Base-by-base conservation (phyloP, 1,140 invertebrate genomes). In the Dreissena rostriformis region DNA sequence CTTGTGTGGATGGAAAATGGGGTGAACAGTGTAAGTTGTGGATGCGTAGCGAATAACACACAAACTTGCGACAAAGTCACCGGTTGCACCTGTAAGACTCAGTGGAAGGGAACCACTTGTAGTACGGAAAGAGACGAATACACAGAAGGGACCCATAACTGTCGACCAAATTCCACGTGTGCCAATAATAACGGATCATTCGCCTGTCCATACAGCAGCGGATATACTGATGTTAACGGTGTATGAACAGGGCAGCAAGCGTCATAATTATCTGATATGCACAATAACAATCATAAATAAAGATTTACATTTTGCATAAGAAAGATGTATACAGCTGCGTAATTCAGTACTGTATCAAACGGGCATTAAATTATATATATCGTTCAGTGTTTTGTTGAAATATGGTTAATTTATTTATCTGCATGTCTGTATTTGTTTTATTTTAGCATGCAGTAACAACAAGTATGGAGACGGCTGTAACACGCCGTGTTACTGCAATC, bases 181-280 rank as follows among this genome's bases (percentile, higher is more conserved):
- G 96, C 96, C 8, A 97, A 97, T 92, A 97, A 96, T 14, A 97
- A 97, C 93, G 97, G 96, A 0, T 96, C 95, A 82, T 97, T 96
- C 88, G 96, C 96, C 95, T 97, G 96, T 90, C 53, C 65, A 11
- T 88, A 86, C 65, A 76, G 77, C 10, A 65, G 75, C 1, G 87
- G 87, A 4, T 88, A 67, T 71, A 67, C 71, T 12, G 70, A 51
- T 17, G 55, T 70, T 6, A 63, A 14, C 55, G 49, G 49, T 61
- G 22, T 57, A 24, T 80, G 77, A 26, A 51, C 29, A 24, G 53
- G 77, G 70, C 39, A 22, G 28, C 39, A 39, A 14, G 29, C 67
- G 15, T 5, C 17, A 26, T 70, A 22, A 29, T 70, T 70, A 29
- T 22, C 2, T 70, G 17, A 24, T 6, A 70, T 24, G 17, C 22